phyloP scores from a whole-genome alignment of 1,140 invertebrate species.

The Hirudo medicinalis region DNA sequence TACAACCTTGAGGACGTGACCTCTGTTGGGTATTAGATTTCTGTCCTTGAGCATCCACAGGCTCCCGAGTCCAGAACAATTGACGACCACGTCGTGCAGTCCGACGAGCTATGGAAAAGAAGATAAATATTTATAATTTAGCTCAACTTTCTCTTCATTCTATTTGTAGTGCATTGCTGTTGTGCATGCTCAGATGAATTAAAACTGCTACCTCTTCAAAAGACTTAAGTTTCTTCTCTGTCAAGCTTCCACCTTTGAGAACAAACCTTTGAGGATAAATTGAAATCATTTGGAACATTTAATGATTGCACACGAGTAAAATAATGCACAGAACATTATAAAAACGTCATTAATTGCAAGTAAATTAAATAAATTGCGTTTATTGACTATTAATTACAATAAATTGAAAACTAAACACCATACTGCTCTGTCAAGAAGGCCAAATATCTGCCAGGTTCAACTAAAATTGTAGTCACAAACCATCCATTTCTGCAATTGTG shows the following conservation, averaged over 20 bases:
- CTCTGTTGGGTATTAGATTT: conserved; percentile 62
- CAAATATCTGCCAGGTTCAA: conserved; percentile 27
- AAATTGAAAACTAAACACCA: not conserved
- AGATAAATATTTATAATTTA: not conserved
- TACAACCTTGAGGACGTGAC: conserved; percentile 68
- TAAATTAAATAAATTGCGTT: not conserved
- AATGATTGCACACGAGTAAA: not conserved
- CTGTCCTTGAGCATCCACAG: conserved; percentile 60
- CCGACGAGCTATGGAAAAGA: conserved; percentile 26
- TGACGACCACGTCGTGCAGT: conserved; percentile 66
- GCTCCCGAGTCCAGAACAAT: conserved; percentile 73
- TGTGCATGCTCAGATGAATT: not conserved
- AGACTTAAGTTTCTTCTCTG: not conserved
- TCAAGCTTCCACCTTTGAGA: not conserved
- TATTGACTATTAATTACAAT: not conserved
- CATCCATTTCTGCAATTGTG: conserved; percentile 27
- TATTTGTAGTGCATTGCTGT: no score
- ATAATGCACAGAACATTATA: not conserved
- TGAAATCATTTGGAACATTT: not conserved
- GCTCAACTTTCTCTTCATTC: no score
- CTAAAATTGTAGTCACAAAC: conserved; percentile 26
- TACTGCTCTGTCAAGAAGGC: conserved; percentile 23
- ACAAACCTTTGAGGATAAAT: not conserved
- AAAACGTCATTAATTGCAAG: not conserved
- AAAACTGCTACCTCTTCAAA: conserved; percentile 10